Conservation (phyloP, 2,888 invertebrate species). For the Osmoderma eremita region DNA sequence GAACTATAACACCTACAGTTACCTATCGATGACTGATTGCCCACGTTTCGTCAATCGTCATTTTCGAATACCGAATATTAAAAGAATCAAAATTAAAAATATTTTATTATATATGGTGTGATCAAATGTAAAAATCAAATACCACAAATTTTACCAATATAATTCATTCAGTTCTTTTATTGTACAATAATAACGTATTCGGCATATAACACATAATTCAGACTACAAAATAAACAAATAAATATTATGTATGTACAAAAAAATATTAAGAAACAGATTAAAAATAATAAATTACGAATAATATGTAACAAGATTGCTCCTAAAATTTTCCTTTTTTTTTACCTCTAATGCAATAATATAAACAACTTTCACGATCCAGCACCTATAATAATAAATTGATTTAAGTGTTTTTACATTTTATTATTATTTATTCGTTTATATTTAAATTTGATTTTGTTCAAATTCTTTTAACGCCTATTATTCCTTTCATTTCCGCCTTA, state of each 20-base stretch:
- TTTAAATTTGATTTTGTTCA: not conserved
- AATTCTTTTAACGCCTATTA: not conserved
- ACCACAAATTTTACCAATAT: not conserved
- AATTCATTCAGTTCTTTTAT: constrained; percentile 35
- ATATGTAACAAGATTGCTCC: constrained; percentile 28
- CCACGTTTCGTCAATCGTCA: too few relatives aligned
- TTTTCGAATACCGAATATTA: too few relatives aligned
- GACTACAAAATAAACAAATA: constrained; percentile 42
- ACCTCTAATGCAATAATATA: constrained; percentile 14
- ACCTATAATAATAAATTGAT: constrained; percentile 16
- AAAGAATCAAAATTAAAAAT: too few relatives aligned
- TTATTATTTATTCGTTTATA: not conserved
- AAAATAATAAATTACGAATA: constrained; percentile 40
- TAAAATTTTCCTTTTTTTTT: constrained; percentile 10
- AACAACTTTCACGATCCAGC: constrained; percentile 16
- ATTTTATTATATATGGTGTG: not conserved
- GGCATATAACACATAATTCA: constrained; percentile 35
- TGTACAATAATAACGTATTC: constrained; percentile 35
- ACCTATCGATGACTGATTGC: too few relatives aligned
- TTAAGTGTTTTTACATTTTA: not conserved
- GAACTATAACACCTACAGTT: too few relatives aligned
- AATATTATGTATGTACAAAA: constrained; percentile 41
- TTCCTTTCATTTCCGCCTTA: not conserved
- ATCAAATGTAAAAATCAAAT: not conserved
- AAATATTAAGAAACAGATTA: constrained; percentile 33